Conservation (phyloP, 2,113 vertebrate species). For the Leuciscus idus region DNA sequence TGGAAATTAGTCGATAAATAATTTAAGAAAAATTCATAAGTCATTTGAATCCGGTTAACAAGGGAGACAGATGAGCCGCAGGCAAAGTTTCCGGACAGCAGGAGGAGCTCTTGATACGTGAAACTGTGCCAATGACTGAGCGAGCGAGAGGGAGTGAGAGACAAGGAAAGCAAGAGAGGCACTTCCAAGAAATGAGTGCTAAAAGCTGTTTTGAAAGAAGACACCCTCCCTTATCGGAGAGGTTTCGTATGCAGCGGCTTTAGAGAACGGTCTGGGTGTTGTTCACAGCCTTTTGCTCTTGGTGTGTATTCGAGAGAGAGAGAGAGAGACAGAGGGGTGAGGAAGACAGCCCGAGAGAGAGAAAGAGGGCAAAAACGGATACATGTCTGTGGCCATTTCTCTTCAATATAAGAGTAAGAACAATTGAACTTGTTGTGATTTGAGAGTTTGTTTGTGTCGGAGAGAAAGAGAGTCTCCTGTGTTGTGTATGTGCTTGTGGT, state of each 20-base stretch:
- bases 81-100: conserved; percentile 50
- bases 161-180: conserved; percentile 59
- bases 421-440: conserved; percentile 56
- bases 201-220: conserved; percentile 71
- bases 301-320: conserved; percentile 30
- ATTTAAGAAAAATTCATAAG: conserved; percentile 79
- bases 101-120: conserved; percentile 70
- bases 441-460: conserved; percentile 41
- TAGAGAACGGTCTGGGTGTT: conserved; percentile 60
- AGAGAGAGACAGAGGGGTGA: conserved; percentile 28
- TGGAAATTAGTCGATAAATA: conserved; percentile 77
- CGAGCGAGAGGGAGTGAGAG: conserved; percentile 58
- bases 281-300: conserved; percentile 58
- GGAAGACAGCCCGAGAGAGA: conserved; percentile 37
- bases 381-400: conserved; percentile 22
- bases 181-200: conserved; percentile 69
- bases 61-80: conserved; percentile 55
- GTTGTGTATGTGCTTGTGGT: conserved; percentile 24
- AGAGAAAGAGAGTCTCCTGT: conserved; percentile 40
- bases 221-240: conserved; percentile 70
- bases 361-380: conserved; percentile 3
- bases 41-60: conserved; percentile 71
- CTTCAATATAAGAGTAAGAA: conserved; percentile 36
- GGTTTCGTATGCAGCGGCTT: conserved; percentile 63
- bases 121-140: neutral